Percentiles rank a stretch among this genome's conserved stretches.
These are phyloP conservation scores for Athetis lepigone DNA, from an alignment of 2,888 invertebrate genomes.

Conservation along the genomic window DNA sequence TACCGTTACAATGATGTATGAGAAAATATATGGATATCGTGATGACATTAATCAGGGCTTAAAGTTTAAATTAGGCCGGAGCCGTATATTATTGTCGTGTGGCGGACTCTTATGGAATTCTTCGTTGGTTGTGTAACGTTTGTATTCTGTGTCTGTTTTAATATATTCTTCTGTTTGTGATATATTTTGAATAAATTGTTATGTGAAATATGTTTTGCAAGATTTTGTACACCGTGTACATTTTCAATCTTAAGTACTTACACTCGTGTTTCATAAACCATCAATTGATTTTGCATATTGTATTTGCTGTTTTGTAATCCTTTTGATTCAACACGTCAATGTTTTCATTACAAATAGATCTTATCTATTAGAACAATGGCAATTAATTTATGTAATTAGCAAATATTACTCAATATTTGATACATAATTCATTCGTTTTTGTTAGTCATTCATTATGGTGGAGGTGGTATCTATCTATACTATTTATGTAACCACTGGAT, in stretches of 20 bases:
- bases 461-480: no score
- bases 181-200: slow-evolving; percentile 4
- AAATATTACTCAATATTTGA: slow-evolving; percentile 22
- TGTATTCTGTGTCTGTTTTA: slow-evolving; percentile 16
- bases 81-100: slow-evolving; percentile 49
- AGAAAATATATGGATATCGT: slow-evolving; percentile 62
- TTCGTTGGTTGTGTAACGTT: slow-evolving; percentile 28
- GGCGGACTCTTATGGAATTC: slow-evolving; percentile 38
- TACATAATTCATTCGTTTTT: slow-evolving; percentile 27
- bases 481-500: no score
- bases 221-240: slow-evolving; percentile 1
- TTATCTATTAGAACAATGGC: slow-evolving; percentile 40
- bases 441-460: slow-evolving; percentile 4
- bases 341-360: slow-evolving; percentile 17
- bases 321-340: slow-evolving; percentile 18
- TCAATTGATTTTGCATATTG: slow-evolving; percentile 11
- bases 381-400: slow-evolving; percentile 41
- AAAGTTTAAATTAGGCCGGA: slow-evolving; percentile 52
- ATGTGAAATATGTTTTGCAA: slow-evolving; percentile 23
- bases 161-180: slow-evolving; percentile 28
- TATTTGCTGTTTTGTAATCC: slow-evolving; percentile 18
- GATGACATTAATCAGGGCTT: slow-evolving; percentile 62
- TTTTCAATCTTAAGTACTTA: slow-evolving; percentile 11
- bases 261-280: slow-evolving; percentile 7
- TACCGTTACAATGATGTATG: slow-evolving; percentile 64